These are phyloP conservation scores for Artibeus lituratus DNA, from an alignment of 2,797 vertebrate genomes.

Conservation along the genomic window DNA sequence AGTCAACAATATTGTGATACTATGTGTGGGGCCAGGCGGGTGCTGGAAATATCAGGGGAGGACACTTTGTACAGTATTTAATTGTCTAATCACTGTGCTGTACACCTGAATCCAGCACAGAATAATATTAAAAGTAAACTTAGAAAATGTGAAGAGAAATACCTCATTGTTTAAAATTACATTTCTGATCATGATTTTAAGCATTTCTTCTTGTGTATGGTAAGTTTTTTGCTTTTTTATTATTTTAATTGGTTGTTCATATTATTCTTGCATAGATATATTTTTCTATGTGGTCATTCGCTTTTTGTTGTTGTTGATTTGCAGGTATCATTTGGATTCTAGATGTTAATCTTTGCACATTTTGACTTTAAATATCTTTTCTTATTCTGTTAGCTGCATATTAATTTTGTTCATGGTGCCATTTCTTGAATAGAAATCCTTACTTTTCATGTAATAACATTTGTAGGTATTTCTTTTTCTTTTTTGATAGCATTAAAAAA, in stretches of 20 bases:
- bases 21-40: too few species aligned
- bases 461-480: background rate
- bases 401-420: background rate
- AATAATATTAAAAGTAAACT: too few species aligned
- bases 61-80: too few species aligned
- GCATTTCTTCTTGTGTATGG: background rate
- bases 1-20: too few species aligned
- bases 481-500: background rate
- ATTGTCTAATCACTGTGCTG: too few species aligned
- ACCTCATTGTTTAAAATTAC: background rate
- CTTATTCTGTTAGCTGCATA: background rate
- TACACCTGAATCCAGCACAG: too few species aligned
- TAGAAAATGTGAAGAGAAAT: background rate
- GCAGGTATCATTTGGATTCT: background rate
- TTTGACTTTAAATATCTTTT: background rate
- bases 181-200: background rate
- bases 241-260: background rate
- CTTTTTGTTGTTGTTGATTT: background rate
- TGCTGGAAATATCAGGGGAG: too few species aligned
- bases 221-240: background rate
- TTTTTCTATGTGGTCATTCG: background rate
- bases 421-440: background rate
- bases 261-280: background rate
- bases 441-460: background rate
- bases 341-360: background rate